Percentiles rank a stretch among this genome's conserved stretches.
Conservation (phyloP, 2,888 invertebrate genomes). For the Chymomyza caudatula region DNA sequence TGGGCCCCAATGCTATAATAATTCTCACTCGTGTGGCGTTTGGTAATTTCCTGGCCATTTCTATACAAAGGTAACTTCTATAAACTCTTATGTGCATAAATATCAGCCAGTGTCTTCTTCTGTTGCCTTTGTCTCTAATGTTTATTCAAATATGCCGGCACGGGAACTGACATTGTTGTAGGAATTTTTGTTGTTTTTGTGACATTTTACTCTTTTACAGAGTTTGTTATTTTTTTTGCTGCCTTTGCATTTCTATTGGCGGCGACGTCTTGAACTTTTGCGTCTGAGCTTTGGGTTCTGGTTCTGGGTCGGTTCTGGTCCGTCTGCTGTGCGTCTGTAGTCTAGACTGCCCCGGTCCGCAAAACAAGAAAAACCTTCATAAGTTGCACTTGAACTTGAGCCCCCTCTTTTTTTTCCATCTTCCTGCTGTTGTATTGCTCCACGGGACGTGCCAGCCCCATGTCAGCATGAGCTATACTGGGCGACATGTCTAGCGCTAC, state of each 20-base stretch:
- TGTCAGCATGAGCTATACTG: not conserved
- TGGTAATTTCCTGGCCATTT: not conserved
- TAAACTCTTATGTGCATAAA: slow-evolving; percentile 14
- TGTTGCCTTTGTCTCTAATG: slow-evolving; percentile 38
- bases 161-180: slow-evolving; percentile 23
- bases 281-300: slow-evolving; percentile 7
- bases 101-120: not conserved
- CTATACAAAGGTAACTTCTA: slow-evolving; percentile 23
- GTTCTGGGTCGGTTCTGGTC: slow-evolving; percentile 39
- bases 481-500: not conserved
- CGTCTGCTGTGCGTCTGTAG: not conserved
- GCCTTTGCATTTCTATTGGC: not conserved
- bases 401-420: slow-evolving; percentile 22
- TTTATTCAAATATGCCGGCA: slow-evolving; percentile 49
- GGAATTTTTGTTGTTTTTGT: slow-evolving; percentile 11
- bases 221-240: not conserved
- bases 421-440: slow-evolving; percentile 6
- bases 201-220: slow-evolving; percentile 20
- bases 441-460: not conserved
- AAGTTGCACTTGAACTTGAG: slow-evolving; percentile 67
- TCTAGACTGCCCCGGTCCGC: slow-evolving; percentile 12
- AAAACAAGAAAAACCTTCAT: slow-evolving; percentile 29
- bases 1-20: slow-evolving; percentile 50
- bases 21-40: slow-evolving; percentile 45
- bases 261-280: slow-evolving; percentile 15